Evolutionary conservation across 1,140 invertebrate species (phyloP), one percentile per base, ranked within the genome.

Genomic region (Homalodisca vitripennis): DNA sequence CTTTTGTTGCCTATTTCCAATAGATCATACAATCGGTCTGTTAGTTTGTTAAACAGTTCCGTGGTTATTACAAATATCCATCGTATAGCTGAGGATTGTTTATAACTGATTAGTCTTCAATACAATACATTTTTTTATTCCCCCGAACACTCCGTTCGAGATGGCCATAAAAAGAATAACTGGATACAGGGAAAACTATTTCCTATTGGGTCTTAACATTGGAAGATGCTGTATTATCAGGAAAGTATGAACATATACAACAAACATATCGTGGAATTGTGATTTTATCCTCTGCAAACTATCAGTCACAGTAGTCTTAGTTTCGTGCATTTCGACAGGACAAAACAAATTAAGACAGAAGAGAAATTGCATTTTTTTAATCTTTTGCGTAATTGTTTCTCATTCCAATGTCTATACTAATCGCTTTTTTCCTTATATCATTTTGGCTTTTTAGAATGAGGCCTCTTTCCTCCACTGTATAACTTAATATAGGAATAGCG

Each of bases 351-450:
- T 12, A 55, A 17, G 67, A 29, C 17, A 62, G 27, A 26, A 62
- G 67, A 27, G 3, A 30, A 46, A 69, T 69, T 66, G 67, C 63
- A 47, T 46, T 67, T n/a, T n/a, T n/a, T 17, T 63, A 69, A 14
- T 62, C 22, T 41, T 32, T 68, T 66, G 24, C 51, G 6, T 12
- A 17, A 17, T 55, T 6, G 10, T 20, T n/a, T 20, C 10, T 55
- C n/a, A n/a, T n/a, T n/a, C n/a, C n/a, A n/a, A n/a, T n/a, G n/a
- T n/a, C n/a, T n/a, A n/a, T n/a, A n/a, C n/a, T 55, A n/a, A 55
- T 26, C 3, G 47, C 46, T 24, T 69, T 69, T 32, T 64, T 20
- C 46, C 20, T 67, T n/a, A n/a, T 31, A 20, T 67, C 48, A 46
- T 31, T 27, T 47, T 67, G 17, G n/a, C n/a, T 26, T 31, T 67